Conservation (phyloP, 2,888 invertebrate genomes). For the Callinectes sapidus region DNA sequence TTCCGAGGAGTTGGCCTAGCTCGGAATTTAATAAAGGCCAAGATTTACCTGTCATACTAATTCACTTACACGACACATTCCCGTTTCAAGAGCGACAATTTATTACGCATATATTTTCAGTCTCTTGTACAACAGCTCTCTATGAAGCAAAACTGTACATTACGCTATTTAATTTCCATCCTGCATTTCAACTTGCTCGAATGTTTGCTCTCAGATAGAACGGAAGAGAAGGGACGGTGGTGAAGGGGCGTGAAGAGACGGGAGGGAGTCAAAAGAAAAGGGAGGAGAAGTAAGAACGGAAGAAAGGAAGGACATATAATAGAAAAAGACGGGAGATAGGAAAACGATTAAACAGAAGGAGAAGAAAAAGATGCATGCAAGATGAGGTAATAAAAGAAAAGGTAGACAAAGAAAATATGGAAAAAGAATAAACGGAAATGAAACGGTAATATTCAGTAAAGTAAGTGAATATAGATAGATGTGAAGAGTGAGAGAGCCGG, state of each 20-base stretch:
- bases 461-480: not conserved
- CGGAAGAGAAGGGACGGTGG: not conserved
- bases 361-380: no score
- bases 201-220: not conserved
- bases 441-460: not conserved
- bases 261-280: not conserved
- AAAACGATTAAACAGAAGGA: no score
- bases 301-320: not conserved
- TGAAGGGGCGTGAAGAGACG: not conserved
- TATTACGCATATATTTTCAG: not conserved
- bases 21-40: not conserved
- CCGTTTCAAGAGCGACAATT: slow-evolving; percentile 1
- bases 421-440: not conserved
- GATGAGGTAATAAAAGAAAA: no score
- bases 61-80: slow-evolving; percentile 11
- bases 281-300: not conserved
- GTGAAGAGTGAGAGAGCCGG: not conserved
- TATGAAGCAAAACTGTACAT: not conserved
- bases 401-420: no score
- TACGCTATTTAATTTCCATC: not conserved
- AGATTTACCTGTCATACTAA: slow-evolving; percentile 1
- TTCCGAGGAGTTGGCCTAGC: not conserved
- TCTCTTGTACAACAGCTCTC: not conserved
- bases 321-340: not conserved
- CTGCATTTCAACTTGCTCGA: not conserved